Conservation (phyloP, 2,797 vertebrate genomes). For the Mycteria americana region DNA sequence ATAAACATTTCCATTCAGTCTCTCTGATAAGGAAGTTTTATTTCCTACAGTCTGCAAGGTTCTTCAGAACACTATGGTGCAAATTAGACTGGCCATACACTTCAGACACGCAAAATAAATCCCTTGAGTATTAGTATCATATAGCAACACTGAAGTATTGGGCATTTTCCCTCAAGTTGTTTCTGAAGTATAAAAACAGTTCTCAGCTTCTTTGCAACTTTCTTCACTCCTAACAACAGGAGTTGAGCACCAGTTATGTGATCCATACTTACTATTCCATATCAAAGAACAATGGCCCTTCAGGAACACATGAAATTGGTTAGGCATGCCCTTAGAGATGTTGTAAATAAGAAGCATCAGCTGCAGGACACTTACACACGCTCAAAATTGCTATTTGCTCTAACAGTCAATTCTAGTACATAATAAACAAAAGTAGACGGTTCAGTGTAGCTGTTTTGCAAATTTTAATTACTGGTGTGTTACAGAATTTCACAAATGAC, state of each 20-base stretch:
- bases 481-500: neutral
- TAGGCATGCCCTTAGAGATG: neutral
- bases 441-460: neutral
- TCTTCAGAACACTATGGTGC: neutral
- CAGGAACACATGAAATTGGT: neutral
- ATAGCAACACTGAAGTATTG: neutral
- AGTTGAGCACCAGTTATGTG: neutral
- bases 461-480: neutral
- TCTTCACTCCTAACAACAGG: neutral
- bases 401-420: neutral
- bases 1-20: neutral
- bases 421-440: neutral
- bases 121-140: neutral
- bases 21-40: neutral
- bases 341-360: neutral
- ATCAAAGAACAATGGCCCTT: neutral
- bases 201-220: neutral
- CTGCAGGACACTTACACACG: neutral
- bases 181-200: neutral
- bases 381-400: neutral
- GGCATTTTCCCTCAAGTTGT: neutral
- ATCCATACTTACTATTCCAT: neutral
- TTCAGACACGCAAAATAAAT: neutral
- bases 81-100: neutral
- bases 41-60: neutral